A percentile compares a stretch with the other conserved stretches of the same genome.
Conservation (phyloP, 2,888 invertebrate species). For the Heteropelma amictum region DNA sequence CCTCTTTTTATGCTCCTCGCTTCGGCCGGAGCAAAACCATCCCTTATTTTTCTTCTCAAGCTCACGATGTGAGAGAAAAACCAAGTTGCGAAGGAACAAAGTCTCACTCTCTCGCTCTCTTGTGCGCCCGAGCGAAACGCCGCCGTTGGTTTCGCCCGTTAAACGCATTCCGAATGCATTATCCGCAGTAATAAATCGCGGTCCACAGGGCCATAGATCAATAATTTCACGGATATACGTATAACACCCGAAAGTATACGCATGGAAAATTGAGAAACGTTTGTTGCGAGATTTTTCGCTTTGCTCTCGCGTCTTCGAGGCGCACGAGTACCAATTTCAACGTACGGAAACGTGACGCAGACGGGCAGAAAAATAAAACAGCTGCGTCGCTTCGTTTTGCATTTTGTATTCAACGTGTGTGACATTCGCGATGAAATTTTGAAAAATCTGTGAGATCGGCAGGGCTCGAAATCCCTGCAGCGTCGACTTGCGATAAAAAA, state of each 20-base stretch:
- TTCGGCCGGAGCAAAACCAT: slow-evolving; percentile 42
- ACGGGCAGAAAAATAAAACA: not conserved
- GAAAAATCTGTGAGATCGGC: no score
- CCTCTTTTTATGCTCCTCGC: slow-evolving; percentile 48
- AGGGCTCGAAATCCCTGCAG: no score
- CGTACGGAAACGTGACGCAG: slow-evolving; percentile 1
- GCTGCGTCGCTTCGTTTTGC: slow-evolving; percentile 13
- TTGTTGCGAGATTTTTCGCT: slow-evolving; percentile 21
- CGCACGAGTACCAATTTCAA: not conserved
- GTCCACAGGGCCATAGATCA: slow-evolving; percentile 71
- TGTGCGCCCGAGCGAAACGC: slow-evolving; percentile 58
- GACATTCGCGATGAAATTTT: no score
- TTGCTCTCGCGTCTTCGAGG: not conserved
- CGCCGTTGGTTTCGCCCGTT: slow-evolving; percentile 66
- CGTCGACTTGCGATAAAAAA: no score
- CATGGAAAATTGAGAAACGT: slow-evolving; percentile 32
- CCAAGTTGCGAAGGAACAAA: slow-evolving; percentile 48
- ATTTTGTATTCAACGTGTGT: slow-evolving; percentile 19
- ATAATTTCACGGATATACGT: slow-evolving; percentile 71
- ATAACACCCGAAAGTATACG: no score
- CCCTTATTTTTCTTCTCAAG: slow-evolving; percentile 53
- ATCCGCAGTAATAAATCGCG: slow-evolving; percentile 72
- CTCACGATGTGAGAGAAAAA: slow-evolving; percentile 37
- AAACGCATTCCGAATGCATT: slow-evolving; percentile 75
- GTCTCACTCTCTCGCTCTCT: slow-evolving; percentile 15